phyloP scores from a whole-genome alignment of 2,797 vertebrate genomes.

The Champsocephalus esox region DNA sequence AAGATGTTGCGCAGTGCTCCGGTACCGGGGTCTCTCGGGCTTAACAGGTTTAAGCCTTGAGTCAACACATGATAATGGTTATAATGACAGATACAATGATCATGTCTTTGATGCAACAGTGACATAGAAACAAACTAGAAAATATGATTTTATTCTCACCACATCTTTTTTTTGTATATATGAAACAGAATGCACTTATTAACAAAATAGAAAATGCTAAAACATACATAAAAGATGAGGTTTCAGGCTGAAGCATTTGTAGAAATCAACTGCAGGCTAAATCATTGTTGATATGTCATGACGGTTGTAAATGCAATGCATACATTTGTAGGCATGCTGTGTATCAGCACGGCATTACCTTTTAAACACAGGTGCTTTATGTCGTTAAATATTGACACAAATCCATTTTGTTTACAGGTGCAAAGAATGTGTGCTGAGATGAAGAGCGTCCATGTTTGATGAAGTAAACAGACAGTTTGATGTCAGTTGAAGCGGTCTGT shows the following conservation, averaged over 20 bases:
- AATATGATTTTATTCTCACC: no score
- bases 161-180: background rate
- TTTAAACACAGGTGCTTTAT: background rate
- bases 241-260: background rate
- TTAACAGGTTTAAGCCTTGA: no score
- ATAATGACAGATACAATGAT: no score
- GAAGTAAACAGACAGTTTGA: background rate
- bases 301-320: background rate
- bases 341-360: no score
- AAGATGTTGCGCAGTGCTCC: no score
- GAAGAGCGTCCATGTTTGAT: background rate
- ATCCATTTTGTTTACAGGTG: background rate
- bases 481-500: slow-evolving; percentile 22
- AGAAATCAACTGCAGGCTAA: background rate
- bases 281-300: background rate
- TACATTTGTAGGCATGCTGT: no score
- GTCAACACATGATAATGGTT: no score
- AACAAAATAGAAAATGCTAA: background rate
- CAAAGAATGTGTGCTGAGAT: background rate
- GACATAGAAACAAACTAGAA: no score
- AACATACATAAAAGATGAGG: background rate
- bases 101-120: no score
- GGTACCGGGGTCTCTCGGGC: no score
- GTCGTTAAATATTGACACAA: background rate
- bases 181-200: background rate